Base-by-base conservation (phyloP, 2,797 vertebrate species). In the Sphenodon punctatus region DNA sequence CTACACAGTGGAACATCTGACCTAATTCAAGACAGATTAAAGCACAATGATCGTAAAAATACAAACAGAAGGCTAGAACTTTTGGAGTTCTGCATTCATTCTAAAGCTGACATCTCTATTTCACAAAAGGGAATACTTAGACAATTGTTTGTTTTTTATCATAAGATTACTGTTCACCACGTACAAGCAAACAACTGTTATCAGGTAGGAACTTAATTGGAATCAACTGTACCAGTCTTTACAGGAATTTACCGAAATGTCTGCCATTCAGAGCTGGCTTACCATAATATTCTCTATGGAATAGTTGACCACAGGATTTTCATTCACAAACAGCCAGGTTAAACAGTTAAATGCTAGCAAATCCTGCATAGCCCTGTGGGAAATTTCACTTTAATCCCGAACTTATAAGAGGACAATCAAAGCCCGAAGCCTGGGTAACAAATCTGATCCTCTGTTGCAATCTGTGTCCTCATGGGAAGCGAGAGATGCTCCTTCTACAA, bases 371-470 rank as follows among this genome's bases (percentile, higher is more conserved):
- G 97, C 98, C 98, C 98, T 98, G 98, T 99, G 98, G 98, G 98
- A 99, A 99, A 99, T 99, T 98, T 98, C 97, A 97, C 97, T 99
- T 98, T 99, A 99, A 99, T 99, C 98, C 98, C 84, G 94, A 99
- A 99, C 97, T 99, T 99, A 99, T 98, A 98, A 97, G 97, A 97
- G 97, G 97, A 97, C 97, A 99, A 98, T 99, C 98, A 99, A 99
- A 99, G 97, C 97, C 97, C 97, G 98, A 99, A 98, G 97, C 98
- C 97, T 78, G 94, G 97, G 98, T 97, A 98, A 98, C 98, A 98
- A 98, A 98, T 98, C 97, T 98, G 97, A 98, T 99, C 98, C 97
- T 97, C 97, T 96, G 96, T 97, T 97, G 97, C 98, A 98, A 98
- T 98, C 97, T 97, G 92, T 11, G 89, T 96, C 97, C 98, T 98